Conservation (phyloP, 2,797 vertebrate species). For the Caiman crocodilus region DNA sequence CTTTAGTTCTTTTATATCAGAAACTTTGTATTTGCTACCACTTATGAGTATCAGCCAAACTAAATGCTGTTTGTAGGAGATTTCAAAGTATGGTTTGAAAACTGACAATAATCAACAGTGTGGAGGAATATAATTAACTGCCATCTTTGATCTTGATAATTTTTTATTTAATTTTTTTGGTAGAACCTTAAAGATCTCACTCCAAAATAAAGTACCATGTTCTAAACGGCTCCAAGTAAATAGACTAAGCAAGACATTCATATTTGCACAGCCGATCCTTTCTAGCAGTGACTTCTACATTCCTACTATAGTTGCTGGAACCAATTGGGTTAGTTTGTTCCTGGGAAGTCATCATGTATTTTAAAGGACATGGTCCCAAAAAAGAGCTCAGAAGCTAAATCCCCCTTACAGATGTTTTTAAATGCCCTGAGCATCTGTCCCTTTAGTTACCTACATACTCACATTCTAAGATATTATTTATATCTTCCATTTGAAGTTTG, state of each 20-base stretch:
- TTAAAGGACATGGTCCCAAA: conserved; percentile 11
- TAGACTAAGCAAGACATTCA: background rate
- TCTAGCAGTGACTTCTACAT: conserved; percentile 23
- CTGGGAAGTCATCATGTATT: conserved; percentile 26
- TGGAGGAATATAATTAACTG: background rate
- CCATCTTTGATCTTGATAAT: background rate
- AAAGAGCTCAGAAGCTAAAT: conserved; percentile 13
- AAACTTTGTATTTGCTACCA: conserved; percentile 41
- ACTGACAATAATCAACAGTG: background rate
- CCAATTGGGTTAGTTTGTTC: conserved; percentile 65
- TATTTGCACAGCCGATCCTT: background rate
- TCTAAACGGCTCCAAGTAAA: background rate
- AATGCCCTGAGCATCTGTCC: background rate
- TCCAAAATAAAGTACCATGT: background rate
- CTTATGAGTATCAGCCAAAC: conserved; percentile 50
- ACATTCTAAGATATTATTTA: background rate
- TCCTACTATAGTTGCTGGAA: conserved; percentile 22
- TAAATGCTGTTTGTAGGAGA: background rate
- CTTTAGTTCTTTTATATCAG: conserved; percentile 61
- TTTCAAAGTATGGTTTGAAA: background rate
- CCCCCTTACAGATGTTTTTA: background rate
- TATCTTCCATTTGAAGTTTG: conserved; percentile 1
- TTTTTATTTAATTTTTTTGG: background rate
- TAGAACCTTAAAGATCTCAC: background rate
- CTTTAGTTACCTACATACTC: background rate